Percentiles rank a stretch among this genome's conserved stretches.
phyloP scores from a whole-genome alignment of 2,888 invertebrate species.

The Eremobia ochroleuca region DNA sequence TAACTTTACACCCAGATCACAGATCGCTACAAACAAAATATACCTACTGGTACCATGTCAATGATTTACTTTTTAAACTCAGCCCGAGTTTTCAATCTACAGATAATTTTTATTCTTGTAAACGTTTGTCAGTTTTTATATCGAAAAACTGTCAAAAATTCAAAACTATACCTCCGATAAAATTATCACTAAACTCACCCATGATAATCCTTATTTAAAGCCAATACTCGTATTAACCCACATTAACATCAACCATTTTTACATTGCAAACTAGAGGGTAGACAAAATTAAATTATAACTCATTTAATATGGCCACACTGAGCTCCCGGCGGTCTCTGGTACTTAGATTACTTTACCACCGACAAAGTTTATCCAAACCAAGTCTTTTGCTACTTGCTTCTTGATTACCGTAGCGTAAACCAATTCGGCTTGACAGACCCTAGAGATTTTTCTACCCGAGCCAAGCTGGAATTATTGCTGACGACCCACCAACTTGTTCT shows the following conservation, averaged over 20 bases:
- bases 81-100: too few species aligned
- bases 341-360: constrained; percentile 68
- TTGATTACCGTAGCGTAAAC: constrained; percentile 65
- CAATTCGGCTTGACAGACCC: constrained; percentile 65
- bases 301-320: constrained; percentile 47
- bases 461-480: constrained; percentile 56
- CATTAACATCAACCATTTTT: constrained; percentile 13
- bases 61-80: too few species aligned
- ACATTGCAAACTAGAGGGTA: constrained; percentile 29
- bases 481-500: constrained; percentile 56
- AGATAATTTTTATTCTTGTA: too few species aligned
- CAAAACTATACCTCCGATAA: too few species aligned
- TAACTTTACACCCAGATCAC: too few species aligned
- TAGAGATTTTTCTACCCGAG: constrained; percentile 65
- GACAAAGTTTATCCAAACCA: constrained; percentile 71
- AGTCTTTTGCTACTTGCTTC: constrained; percentile 67
- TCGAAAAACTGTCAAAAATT: too few species aligned
- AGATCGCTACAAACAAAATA: background rate
- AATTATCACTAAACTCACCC: too few species aligned
- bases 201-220: background rate
- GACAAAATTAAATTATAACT: constrained; percentile 57
- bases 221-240: background rate
- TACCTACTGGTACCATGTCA: too few species aligned
- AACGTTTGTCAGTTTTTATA: too few species aligned
- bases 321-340: constrained; percentile 61